Evolutionary conservation across 2,888 invertebrate genomes (phyloP).

Genomic region (Xylophagus ater): DNA sequence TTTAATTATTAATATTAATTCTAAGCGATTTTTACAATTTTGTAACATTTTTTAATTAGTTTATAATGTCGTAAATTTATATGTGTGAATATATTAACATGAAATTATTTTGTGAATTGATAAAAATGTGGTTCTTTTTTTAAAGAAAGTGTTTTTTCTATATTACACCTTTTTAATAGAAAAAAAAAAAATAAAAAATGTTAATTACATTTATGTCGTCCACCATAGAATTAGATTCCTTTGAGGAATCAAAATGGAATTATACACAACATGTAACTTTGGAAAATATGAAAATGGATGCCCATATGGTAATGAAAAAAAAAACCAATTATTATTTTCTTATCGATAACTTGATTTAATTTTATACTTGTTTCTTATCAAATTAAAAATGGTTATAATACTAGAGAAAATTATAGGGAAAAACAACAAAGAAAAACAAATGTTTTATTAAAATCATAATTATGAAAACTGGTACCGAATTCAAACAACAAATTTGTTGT

Average conservation of each 20-base stretch:
- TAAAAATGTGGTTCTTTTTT: not conserved
- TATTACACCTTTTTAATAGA: not conserved
- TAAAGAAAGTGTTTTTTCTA: not conserved
- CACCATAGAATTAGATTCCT: slow-evolving; percentile 1
- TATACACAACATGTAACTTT: slow-evolving; percentile 48
- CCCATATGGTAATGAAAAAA: slow-evolving; percentile 56
- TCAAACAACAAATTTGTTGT: not conserved
- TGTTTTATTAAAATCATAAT: not conserved
- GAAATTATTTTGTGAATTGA: not conserved
- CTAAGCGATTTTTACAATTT: too few relatives aligned
- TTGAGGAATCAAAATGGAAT: slow-evolving; percentile 42
- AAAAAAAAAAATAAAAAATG: not conserved
- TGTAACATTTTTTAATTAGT: too few relatives aligned
- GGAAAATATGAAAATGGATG: slow-evolving; percentile 65
- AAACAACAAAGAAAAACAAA: not conserved
- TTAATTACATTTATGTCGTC: not conserved
- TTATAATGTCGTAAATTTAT: not conserved
- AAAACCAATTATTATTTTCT: slow-evolving; percentile 22
- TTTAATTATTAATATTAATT: too few relatives aligned
- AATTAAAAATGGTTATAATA: not conserved
- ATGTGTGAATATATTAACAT: not conserved
- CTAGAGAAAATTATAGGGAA: not conserved
- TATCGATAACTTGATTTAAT: too few relatives aligned
- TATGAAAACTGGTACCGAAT: not conserved
- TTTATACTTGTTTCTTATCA: not conserved